phyloP scores from a whole-genome alignment of 2,888 invertebrate genomes.

The Eulithis testata region DNA sequence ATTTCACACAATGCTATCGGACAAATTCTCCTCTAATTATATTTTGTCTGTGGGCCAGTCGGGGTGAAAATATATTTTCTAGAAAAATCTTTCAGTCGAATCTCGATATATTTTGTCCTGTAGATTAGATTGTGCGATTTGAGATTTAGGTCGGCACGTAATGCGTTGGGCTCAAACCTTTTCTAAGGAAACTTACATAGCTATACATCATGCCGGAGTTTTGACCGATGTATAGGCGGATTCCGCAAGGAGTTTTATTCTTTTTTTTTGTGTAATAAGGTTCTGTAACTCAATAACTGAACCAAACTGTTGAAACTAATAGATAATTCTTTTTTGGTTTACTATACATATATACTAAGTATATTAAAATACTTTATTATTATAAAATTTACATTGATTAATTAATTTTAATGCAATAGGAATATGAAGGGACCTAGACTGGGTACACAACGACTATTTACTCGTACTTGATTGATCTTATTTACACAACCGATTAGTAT shows the following conservation, averaged over 20 bases:
- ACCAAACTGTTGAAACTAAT: too few relatives aligned
- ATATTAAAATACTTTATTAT: too few relatives aligned
- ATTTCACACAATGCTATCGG: constrained; percentile 48
- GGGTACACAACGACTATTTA: too few relatives aligned
- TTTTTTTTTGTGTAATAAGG: too few relatives aligned
- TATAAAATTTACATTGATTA: too few relatives aligned
- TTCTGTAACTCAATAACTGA: too few relatives aligned
- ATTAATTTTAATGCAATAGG: too few relatives aligned
- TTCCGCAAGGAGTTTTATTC: constrained; percentile 12
- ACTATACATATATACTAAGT: too few relatives aligned
- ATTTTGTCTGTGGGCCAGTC: constrained; percentile 53
- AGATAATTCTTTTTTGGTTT: too few relatives aligned
- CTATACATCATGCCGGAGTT: constrained; percentile 29
- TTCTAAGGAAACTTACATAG: constrained; percentile 29
- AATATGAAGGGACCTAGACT: too few relatives aligned
- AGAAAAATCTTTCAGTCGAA: constrained; percentile 46
- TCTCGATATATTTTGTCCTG: constrained; percentile 50
- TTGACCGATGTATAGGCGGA: constrained; percentile 21
- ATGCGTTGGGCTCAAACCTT: constrained; percentile 37
- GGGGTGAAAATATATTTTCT: constrained; percentile 54
- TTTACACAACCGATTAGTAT: too few relatives aligned
- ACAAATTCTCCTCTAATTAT: constrained; percentile 59
- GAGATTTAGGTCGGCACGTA: constrained; percentile 44
- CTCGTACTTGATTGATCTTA: too few relatives aligned
- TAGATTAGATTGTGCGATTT: constrained; percentile 49